A percentile compares a stretch with the other conserved stretches of the same genome.
Evolutionary conservation across 1,140 invertebrate genomes (phyloP).

Genomic region (Tetragnatha versicolor): DNA sequence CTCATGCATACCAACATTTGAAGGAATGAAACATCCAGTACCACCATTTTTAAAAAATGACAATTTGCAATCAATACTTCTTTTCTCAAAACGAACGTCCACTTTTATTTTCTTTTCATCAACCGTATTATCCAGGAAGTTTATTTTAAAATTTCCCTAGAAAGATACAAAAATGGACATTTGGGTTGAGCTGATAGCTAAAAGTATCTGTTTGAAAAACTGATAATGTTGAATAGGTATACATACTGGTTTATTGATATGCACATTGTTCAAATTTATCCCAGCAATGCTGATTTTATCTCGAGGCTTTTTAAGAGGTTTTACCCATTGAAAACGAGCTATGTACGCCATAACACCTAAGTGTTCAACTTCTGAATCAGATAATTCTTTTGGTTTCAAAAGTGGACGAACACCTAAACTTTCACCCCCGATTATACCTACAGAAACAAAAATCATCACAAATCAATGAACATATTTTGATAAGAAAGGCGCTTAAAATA

Average conservation of each 20-base stretch:
- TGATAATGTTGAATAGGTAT: no score
- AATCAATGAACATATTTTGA: neutral
- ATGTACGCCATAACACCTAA: constrained; percentile 92
- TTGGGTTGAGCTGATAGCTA: neutral
- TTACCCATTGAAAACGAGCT: constrained; percentile 53
- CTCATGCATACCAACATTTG: constrained; percentile 55
- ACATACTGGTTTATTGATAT: constrained; percentile 57
- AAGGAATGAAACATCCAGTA: constrained; percentile 47
- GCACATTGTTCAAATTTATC: constrained; percentile 56
- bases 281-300: constrained; percentile 54
- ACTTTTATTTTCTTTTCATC: constrained; percentile 51
- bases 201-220: neutral
- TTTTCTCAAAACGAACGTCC: constrained; percentile 47
- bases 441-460: neutral
- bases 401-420: constrained; percentile 82
- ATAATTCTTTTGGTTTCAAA: constrained; percentile 90
- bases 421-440: constrained; percentile 51
- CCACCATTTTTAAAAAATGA: constrained; percentile 54
- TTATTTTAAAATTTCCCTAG: constrained; percentile 54
- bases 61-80: constrained; percentile 51
- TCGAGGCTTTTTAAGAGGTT: constrained; percentile 24
- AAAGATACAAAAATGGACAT: neutral
- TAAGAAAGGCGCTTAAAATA: neutral
- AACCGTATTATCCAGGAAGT: constrained; percentile 37
- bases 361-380: constrained; percentile 92